These are phyloP conservation scores for Agrochola circellaris DNA, from an alignment of 2,888 invertebrate species.

Conservation along the genomic window DNA sequence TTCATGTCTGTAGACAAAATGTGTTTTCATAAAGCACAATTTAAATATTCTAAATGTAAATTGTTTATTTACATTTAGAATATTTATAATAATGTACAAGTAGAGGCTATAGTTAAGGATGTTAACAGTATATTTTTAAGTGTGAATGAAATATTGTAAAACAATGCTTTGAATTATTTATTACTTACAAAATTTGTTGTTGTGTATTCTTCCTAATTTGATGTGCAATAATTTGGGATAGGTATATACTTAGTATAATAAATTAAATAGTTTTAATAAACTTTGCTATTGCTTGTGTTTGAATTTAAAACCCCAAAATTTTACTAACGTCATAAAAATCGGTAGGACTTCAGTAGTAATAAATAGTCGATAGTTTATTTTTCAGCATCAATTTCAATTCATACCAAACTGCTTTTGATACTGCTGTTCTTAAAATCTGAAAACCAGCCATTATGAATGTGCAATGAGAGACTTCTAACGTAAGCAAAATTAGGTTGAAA, in stretches of 20 bases:
- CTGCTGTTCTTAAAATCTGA: too few relatives aligned
- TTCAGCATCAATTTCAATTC: background rate
- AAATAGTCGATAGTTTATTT: too few relatives aligned
- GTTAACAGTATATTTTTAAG: conserved; percentile 33
- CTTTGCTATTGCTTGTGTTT: conserved; percentile 35
- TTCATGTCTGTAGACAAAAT: background rate
- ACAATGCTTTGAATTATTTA: conserved; percentile 66
- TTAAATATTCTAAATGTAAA: conserved; percentile 27
- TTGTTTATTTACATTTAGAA: too few relatives aligned
- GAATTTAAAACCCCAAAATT: conserved; percentile 1
- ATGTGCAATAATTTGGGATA: conserved; percentile 82
- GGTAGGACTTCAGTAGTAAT: background rate
- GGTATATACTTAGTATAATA: conserved; percentile 60
- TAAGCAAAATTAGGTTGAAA: too few relatives aligned
- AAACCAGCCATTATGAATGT: background rate
- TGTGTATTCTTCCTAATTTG: conserved; percentile 68
- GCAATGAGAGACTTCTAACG: background rate
- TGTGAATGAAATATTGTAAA: conserved; percentile 46
- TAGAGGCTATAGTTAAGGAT: conserved; percentile 22
- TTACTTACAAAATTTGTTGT: conserved; percentile 70
- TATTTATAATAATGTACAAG: background rate
- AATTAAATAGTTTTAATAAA: conserved; percentile 65
- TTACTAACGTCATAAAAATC: background rate
- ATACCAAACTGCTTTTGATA: background rate
- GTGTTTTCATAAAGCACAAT: background rate